Evolutionary conservation across 2,113 vertebrate genomes (phyloP), one percentile per base, ranked within the genome.

Genomic region (Paracanthobrama guichenoti): DNA sequence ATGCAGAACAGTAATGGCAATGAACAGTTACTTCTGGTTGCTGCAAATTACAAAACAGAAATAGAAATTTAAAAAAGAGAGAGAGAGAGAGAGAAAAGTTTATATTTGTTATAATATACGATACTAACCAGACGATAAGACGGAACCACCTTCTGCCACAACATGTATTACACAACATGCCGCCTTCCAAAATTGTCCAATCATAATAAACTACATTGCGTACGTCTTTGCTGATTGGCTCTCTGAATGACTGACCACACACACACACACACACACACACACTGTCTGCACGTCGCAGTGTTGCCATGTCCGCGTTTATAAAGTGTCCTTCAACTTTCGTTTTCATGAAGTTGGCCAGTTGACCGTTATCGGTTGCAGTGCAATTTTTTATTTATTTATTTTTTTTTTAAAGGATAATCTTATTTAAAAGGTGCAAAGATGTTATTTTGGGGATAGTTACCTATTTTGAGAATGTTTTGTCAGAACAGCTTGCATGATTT

Each of bases 271-370:
- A 4, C 31, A n/a, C 62, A 67, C 24, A 12, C 0, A 26, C 0
- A 4, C 31, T 22, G 4, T 44, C 18, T n/a, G 3, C 3, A 72
- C 11, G 69, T 24, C 69, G 12, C 10, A 13, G 42, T 46, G 69
- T 73, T 73, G 69, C 69, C 69, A 24, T n/a, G 69, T 72, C 71
- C 59, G 28, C 72, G 26, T 88, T 87, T 79, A 35, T 85, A 76
- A 81, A 83, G 88, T 89, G 89, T 91, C 89, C 89, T 94, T 92
- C 92, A 92, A 91, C 91, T 72, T 18, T n/a, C 22, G 13, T 71
- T 42, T 20, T 12, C 7, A 42, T 35, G 67, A 39, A 35, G 18
- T 8, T 18, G 16, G 5, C 53, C 18, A 0, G 53, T 55, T 55
- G 18, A 8, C n/a, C n/a, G n/a, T n/a, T n/a, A n/a, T n/a, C 7